Percentiles rank a stretch among this genome's conserved stretches.
These are phyloP conservation scores for Tetramorium bicarinatum DNA, from an alignment of 2,888 invertebrate species.

Conservation along the genomic window DNA sequence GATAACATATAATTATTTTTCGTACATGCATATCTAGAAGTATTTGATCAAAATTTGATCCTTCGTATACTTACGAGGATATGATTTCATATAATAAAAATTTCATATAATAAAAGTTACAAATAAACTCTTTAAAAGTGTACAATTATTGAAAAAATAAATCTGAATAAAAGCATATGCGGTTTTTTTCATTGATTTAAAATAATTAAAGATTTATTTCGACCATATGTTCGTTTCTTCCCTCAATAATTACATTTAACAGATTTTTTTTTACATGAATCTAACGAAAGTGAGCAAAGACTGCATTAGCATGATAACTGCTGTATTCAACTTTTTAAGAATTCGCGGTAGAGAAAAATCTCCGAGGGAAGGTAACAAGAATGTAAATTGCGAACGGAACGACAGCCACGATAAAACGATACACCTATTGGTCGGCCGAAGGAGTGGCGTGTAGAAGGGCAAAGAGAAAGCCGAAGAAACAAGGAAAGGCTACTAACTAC, in stretches of 20 bases:
- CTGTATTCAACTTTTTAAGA: slow-evolving; percentile 1
- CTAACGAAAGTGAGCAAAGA: background rate
- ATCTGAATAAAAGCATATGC: background rate
- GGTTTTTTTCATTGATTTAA: background rate
- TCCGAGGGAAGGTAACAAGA: slow-evolving; percentile 1
- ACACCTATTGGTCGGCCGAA: background rate
- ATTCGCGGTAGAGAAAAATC: background rate
- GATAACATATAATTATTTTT: background rate
- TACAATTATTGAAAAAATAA: background rate
- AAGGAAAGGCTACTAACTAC: slow-evolving; percentile 62
- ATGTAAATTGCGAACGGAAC: slow-evolving; percentile 45
- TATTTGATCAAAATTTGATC: background rate
- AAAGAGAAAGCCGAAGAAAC: slow-evolving; percentile 55
- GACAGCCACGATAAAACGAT: slow-evolving; percentile 43
- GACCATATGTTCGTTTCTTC: background rate
- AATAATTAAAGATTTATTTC: background rate
- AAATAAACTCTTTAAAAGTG: background rate
- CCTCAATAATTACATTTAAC: background rate
- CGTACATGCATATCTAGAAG: background rate
- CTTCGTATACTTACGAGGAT: background rate
- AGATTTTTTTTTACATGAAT: background rate
- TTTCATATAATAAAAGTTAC: background rate
- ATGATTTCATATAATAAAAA: background rate
- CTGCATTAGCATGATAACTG: background rate
- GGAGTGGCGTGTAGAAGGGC: slow-evolving; percentile 16